Base-by-base conservation (phyloP, 2,888 invertebrate genomes). In the Meloe dianella region DNA sequence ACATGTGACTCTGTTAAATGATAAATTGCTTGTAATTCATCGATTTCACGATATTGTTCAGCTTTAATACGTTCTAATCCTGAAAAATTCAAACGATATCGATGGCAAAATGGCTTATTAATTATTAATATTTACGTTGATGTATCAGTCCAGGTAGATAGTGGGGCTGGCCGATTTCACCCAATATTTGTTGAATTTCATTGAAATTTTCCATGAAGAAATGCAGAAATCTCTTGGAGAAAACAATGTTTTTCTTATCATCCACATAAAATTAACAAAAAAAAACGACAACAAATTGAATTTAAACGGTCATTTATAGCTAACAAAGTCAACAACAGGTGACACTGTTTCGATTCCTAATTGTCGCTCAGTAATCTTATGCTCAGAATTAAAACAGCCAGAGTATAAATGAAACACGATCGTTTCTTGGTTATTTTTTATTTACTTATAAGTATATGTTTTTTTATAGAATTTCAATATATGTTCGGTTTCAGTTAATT, bases 1-100 rank as follows among this genome's bases (percentile, higher is more conserved):
- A 76, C 75, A 73, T 82, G 83, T 9, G 82, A 80, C 71, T 83
- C 82, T 5, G 74, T 73, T 69, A 83, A 74, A 72, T 79, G 71
- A 65, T 78, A 79, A 66, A 83, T 81, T 64, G 77, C 72, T 68
- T 73, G 70, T 51, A 81, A 64, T 73, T 83, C 81, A 68, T 79
- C 71, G 14, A 68, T 68, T 62, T 77, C 63, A 57, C 75, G 66
- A 47, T 64, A 66, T n/a, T 71, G 59, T 14, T 69, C 51, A 10
- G 78, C 80, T 71, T 75, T 75, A 35, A 68, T 65, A 68, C 78
- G 75, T 67, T 77, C 71, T n/a, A 74, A 57, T 68, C 71, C 81
- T 81, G 63, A 29, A 76, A 75, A 41, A 57, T 29, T 8, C 5
- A 1, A 17, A 17, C n/a, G 5, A 17, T 17, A 41, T 41, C 17